A percentile compares a stretch with the other conserved stretches of the same genome.
Conservation (phyloP, 2,888 invertebrate species). For the Pristionchus entomophagus region DNA sequence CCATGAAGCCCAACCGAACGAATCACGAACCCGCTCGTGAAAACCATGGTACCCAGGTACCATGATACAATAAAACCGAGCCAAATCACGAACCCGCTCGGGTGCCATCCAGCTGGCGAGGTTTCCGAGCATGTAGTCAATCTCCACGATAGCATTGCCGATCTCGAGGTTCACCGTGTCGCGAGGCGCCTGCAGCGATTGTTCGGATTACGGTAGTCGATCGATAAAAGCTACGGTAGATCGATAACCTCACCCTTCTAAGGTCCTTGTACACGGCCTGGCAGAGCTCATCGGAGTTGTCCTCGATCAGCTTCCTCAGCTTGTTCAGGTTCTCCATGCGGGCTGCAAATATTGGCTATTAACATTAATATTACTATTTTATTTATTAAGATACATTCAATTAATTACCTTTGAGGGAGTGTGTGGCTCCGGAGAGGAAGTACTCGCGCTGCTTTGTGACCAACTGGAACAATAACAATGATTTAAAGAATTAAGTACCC, state of each 20-base stretch:
- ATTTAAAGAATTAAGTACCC: no score
- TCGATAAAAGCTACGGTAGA: background rate
- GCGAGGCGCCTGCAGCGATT: slow-evolving; percentile 52
- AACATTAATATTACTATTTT: background rate
- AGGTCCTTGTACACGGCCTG: slow-evolving; percentile 71
- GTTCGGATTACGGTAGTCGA: background rate
- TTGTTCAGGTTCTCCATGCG: slow-evolving; percentile 55
- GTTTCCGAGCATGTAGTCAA: slow-evolving; percentile 65
- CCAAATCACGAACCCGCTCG: no score
- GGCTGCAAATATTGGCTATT: background rate
- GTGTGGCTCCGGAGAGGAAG: slow-evolving; percentile 62
- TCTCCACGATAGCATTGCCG: slow-evolving; percentile 61
- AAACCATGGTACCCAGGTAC: no score
- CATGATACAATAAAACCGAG: no score
- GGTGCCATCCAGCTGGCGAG: slow-evolving; percentile 64
- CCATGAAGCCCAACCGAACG: no score
- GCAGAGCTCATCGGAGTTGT: slow-evolving; percentile 61
- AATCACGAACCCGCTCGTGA: no score
- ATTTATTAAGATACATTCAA: background rate
- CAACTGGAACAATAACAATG: slow-evolving; percentile 48
- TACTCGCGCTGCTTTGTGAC: slow-evolving; percentile 63
- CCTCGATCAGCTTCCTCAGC: slow-evolving; percentile 61
- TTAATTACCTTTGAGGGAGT: slow-evolving; percentile 35
- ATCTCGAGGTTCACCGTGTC: slow-evolving; percentile 62
- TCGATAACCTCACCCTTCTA: slow-evolving; percentile 56